phyloP scores from a whole-genome alignment of 2,888 invertebrate species.

The Lagria hirta region DNA sequence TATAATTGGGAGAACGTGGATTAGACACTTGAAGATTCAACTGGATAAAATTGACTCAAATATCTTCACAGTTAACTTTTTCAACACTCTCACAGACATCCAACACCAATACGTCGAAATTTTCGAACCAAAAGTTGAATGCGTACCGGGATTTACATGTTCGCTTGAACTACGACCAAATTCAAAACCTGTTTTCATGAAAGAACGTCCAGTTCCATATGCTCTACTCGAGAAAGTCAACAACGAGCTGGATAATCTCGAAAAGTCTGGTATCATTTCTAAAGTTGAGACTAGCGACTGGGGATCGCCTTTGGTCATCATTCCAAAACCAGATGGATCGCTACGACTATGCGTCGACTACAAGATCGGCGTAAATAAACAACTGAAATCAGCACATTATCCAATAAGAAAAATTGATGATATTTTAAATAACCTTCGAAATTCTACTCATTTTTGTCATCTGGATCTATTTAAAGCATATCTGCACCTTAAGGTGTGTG shows the following conservation, averaged over 20 bases:
- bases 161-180: no score
- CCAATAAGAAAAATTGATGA: conserved; percentile 30
- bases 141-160: no score
- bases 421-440: conserved; percentile 31
- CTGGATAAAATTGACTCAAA: no score
- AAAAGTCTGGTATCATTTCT: conserved; percentile 11
- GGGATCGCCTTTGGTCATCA: conserved; percentile 30
- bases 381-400: conserved; percentile 29
- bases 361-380: conserved; percentile 33
- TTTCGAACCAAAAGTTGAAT: no score
- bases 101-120: no score
- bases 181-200: no score
- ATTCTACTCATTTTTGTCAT: conserved; percentile 34
- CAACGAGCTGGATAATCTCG: conserved; percentile 1
- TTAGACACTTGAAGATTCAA: no score
- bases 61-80: no score
- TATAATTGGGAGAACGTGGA: no score
- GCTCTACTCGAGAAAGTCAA: background rate
- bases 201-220: no score
- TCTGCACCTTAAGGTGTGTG: conserved; percentile 32
- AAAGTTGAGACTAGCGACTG: conserved; percentile 25
- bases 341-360: conserved; percentile 32
- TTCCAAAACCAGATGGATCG: conserved; percentile 28
- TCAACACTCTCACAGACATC: no score
- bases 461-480: conserved; percentile 39